Conservation (phyloP, 2,113 vertebrate species). For the Orthonyx spaldingii region DNA sequence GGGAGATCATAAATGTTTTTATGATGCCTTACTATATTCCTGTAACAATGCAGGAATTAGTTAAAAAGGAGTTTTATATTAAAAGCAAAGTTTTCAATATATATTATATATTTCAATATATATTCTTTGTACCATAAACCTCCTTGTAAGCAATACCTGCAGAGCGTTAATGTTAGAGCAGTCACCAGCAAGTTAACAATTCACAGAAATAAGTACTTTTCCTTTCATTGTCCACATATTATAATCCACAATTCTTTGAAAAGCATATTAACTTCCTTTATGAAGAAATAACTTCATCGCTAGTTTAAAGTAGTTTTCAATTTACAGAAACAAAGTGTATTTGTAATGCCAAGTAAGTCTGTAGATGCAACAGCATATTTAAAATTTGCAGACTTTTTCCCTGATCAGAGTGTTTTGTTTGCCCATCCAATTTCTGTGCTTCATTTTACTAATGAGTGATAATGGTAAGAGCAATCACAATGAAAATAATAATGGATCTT, state of each 20-base stretch:
- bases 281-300: background rate
- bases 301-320: background rate
- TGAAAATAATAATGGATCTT: background rate
- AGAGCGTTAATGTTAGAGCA: background rate
- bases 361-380: background rate
- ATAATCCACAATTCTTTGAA: background rate
- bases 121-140: background rate
- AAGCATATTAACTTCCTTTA: background rate
- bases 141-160: background rate
- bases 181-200: background rate
- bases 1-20: constrained; percentile 37
- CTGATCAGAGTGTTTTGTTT: background rate
- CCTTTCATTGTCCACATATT: background rate
- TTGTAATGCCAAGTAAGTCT: background rate
- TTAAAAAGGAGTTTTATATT: constrained; percentile 15
- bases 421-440: background rate
- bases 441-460: background rate
- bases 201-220: constrained; percentile 31
- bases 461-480: background rate
- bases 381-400: background rate
- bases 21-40: constrained; percentile 45
- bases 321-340: background rate
- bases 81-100: background rate
- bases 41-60: constrained; percentile 31
- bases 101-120: background rate